Evolutionary conservation across 37 sponge, comb jelly and placozoan species (phyloP), one percentile per base, ranked within the genome.

Genomic region (Haliclona indistincta): DNA sequence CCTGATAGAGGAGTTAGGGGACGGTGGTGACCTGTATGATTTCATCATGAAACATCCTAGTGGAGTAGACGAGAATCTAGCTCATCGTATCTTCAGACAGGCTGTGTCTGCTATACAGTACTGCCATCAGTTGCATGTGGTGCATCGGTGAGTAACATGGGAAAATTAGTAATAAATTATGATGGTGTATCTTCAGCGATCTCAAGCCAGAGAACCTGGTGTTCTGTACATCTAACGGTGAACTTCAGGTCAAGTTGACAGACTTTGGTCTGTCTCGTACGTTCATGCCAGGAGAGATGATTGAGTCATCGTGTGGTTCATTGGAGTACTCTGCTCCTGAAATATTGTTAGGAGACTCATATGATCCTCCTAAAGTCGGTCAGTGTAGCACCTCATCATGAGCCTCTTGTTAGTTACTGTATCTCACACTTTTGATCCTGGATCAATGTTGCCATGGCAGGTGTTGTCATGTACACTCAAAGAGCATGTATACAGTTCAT

Each of bases 181-280:
- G 23, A 13, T 61, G 8, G 63, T 61, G 63, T 11, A 61, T 61
- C 63, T 25, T 8, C 49, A 81, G 98, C 45, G 98, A 97, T 64
- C 64, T 97, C 17, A 97, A 97, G 56, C 98, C 98, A 0, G 98
- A 97, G 77, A 97, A 97, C 61, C 74, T 97, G 19, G 93, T 97
- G 30, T 94, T 97, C 70, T 94, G 85, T 55, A 78, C 82, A 29
- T 49, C 30, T 47, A 37, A 38, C 0, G 47, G 43, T 4, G 62
- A 40, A 0, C 61, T 47, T 28, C 35, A 66, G 0, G 90, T 97
- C 11, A 93, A 93, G 54, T 73, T 97, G 54, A 97, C 98, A 0
- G 98, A 97, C 40, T 97, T 97, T 71, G 98, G 98, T 2, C 83
- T 97, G 22, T 94, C 95, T 11, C 72, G 94, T 40, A 86, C 77